phyloP scores from a whole-genome alignment of 2,797 vertebrate species.

The Tamandua tetradactyla region DNA sequence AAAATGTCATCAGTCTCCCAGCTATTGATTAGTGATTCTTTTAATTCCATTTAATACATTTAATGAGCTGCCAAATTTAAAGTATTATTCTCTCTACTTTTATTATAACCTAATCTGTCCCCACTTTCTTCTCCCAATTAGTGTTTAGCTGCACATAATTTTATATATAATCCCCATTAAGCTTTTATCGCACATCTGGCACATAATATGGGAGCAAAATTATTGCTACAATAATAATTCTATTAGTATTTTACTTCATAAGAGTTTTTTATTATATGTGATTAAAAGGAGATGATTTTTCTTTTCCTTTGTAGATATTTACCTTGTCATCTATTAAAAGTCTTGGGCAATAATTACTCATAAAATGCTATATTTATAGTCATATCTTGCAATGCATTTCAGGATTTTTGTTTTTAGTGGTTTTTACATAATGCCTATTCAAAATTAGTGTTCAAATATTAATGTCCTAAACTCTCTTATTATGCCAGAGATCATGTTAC shows the following conservation, averaged over 20 bases:
- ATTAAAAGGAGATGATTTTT: background rate
- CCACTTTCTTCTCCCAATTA: slow-evolving; percentile 50
- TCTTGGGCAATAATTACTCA: background rate
- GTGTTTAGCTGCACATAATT: slow-evolving; percentile 11
- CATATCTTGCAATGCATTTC: background rate
- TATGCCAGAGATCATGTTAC: background rate
- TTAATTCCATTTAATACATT: background rate
- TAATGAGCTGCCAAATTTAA: slow-evolving; percentile 58
- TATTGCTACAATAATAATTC: background rate
- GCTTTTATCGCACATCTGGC: slow-evolving; percentile 1
- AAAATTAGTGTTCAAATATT: background rate
- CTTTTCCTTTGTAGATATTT: background rate
- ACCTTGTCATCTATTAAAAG: background rate
- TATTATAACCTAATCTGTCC: background rate
- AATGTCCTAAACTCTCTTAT: background rate
- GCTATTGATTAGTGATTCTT: background rate
- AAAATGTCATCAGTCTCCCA: background rate
- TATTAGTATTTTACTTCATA: slow-evolving; percentile 1
- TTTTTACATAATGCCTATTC: background rate
- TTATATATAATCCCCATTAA: background rate
- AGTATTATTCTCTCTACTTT: slow-evolving; percentile 29
- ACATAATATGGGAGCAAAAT: background rate
- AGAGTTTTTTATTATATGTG: background rate
- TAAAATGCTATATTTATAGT: background rate
- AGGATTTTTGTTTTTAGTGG: background rate